Evolutionary conservation across 2,113 vertebrate species (phyloP), one percentile per base, ranked within the genome.

Genomic region (Burhinus bistriatus): DNA sequence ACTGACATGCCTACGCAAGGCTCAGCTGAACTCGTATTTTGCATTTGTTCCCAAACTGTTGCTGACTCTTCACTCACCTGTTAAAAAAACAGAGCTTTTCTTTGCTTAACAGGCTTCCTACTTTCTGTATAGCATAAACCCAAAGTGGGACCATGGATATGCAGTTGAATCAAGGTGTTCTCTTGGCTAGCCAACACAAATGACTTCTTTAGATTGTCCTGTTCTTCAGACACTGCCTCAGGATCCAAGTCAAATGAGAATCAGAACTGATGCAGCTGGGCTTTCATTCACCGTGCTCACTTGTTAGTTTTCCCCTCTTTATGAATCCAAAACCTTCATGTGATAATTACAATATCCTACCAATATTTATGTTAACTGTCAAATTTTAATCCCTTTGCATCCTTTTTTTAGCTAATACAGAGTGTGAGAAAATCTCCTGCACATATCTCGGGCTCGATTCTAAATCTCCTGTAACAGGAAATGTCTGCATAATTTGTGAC

Each of bases 381-480:
- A 86, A 58, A 75, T 71, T 70, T 66, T 69, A 92, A 89, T 89
- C 34, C 54, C 34, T 68, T 51, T 91, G 76, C 54, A 64, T 55
- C 59, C 16, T 15, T 58, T 79, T 89, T 68, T 82, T 80, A 68
- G n/a, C 38, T 54, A 86, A 58, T 58, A 42, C 19, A 52, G n/a
- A 25, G 20, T 42, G 17, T 58, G 70, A 59, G n/a, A 61, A 88
- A 86, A 94, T 82, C 47, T 76, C 29, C 69, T 58, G 47, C 32
- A 77, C 27, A 19, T 42, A 91, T 44, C 44, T 81, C 64, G 51
- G 45, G 64, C 75, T 95, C 70, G 78, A 4, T 64, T 85, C 58
- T 93, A 58, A 78, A 72, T 59, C 59, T 82, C 38, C 38, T 64
- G 15, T 73, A 58, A 52, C 64, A 76, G 68, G 64, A 89, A 85